phyloP scores from a whole-genome alignment of 2,113 vertebrate genomes.

The Cephalopterus ornatus region DNA sequence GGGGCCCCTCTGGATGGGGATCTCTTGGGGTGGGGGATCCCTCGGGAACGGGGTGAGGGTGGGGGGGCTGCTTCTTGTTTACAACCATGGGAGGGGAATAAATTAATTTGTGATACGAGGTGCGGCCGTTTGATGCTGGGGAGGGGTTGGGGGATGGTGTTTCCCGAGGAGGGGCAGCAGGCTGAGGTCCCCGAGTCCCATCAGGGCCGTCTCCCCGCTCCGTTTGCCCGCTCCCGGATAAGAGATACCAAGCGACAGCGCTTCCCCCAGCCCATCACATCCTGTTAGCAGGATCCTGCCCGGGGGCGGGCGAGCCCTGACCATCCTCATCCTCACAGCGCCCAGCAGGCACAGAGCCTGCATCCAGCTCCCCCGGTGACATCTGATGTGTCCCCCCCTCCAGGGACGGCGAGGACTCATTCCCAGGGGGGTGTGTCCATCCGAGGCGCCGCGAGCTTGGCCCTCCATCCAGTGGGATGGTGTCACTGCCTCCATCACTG shows the following conservation, averaged over 20 bases:
- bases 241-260: conserved; percentile 18
- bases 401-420: neutral
- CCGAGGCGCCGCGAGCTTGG: accelerated
- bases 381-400: neutral
- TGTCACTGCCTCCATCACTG: accelerated
- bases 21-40: neutral
- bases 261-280: neutral
- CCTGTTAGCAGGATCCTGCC: neutral
- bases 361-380: neutral
- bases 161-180: neutral
- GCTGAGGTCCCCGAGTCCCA: neutral
- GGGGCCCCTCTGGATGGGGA: neutral
- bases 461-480: neutral
- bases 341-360: neutral
- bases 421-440: neutral
- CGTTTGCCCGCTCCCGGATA: neutral
- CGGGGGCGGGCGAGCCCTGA: neutral
- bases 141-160: neutral
- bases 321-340: neutral
- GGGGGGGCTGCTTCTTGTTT: conserved; percentile 44
- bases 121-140: neutral
- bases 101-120: conserved; percentile 49
- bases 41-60: neutral
- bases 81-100: conserved; percentile 30
- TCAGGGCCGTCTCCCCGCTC: neutral